A percentile compares a stretch with the other conserved stretches of the same genome.
Conservation (phyloP, 2,797 vertebrate genomes). For the Glyptemys insculpta region DNA sequence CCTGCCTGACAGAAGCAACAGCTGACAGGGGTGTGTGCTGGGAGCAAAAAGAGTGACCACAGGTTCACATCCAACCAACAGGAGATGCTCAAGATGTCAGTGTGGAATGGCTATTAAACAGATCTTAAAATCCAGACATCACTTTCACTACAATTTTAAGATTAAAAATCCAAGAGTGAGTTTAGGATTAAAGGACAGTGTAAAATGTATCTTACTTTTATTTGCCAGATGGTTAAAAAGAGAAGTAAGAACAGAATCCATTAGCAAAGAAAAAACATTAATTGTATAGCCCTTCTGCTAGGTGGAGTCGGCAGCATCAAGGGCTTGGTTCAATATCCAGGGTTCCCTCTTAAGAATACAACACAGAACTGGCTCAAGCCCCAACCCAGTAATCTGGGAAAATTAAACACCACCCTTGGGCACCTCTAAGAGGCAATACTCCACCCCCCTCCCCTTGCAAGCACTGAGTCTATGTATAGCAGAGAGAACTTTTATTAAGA, state of each 20-base stretch:
- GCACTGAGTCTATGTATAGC: neutral
- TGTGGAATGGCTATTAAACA: neutral
- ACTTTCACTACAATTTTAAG: neutral
- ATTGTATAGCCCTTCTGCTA: neutral
- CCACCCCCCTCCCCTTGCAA: neutral
- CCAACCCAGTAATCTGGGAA: neutral
- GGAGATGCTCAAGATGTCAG: no score
- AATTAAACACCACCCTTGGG: neutral
- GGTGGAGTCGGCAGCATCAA: neutral
- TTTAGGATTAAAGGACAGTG: neutral
- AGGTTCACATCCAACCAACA: no score
- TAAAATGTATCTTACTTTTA: neutral
- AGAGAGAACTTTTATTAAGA: no score
- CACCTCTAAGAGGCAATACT: neutral
- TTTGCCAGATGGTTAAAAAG: neutral
- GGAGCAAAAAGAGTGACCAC: no score
- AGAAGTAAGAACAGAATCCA: neutral
- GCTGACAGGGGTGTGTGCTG: no score
- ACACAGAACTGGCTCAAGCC: neutral
- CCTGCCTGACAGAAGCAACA: no score
- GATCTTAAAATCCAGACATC: neutral
- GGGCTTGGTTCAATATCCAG: neutral
- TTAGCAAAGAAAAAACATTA: slow-evolving; percentile 20
- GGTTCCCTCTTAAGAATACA: neutral
- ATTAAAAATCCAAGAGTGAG: neutral